These are phyloP conservation scores for Lathamus discolor DNA, from an alignment of 2,113 vertebrate species.

Conservation along the genomic window DNA sequence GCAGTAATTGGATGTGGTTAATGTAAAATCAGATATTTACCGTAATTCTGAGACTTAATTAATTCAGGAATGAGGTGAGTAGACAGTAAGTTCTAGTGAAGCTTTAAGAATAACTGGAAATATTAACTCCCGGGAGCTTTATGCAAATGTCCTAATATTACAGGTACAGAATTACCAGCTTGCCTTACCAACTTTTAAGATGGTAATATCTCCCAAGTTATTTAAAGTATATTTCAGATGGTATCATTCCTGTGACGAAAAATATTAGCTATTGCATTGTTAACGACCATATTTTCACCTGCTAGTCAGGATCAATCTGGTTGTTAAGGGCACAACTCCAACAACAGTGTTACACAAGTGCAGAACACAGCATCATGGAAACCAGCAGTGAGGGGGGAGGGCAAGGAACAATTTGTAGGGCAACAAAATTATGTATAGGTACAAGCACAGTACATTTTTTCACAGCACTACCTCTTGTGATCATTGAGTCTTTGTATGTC, in stretches of 20 bases:
- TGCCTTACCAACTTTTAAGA: background rate
- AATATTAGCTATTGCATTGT: background rate
- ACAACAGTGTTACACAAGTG: background rate
- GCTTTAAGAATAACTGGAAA: background rate
- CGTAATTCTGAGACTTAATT: constrained; percentile 26
- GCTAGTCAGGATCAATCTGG: background rate
- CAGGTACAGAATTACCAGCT: background rate
- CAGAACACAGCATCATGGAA: background rate
- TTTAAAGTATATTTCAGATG: background rate
- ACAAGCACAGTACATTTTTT: background rate
- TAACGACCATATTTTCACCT: background rate
- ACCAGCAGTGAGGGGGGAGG: background rate
- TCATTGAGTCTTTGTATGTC: background rate
- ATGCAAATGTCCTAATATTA: background rate
- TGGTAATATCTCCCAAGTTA: background rate
- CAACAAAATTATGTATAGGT: background rate
- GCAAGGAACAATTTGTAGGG: background rate
- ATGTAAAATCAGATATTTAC: constrained; percentile 5
- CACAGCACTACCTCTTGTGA: background rate
- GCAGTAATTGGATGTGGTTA: background rate
- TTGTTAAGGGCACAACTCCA: background rate
- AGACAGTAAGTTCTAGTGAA: background rate
- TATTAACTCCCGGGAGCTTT: background rate
- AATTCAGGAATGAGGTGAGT: background rate
- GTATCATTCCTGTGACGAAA: background rate